phyloP scores from a whole-genome alignment of 2,888 invertebrate genomes.

The Eudasyphora cyanicolor region DNA sequence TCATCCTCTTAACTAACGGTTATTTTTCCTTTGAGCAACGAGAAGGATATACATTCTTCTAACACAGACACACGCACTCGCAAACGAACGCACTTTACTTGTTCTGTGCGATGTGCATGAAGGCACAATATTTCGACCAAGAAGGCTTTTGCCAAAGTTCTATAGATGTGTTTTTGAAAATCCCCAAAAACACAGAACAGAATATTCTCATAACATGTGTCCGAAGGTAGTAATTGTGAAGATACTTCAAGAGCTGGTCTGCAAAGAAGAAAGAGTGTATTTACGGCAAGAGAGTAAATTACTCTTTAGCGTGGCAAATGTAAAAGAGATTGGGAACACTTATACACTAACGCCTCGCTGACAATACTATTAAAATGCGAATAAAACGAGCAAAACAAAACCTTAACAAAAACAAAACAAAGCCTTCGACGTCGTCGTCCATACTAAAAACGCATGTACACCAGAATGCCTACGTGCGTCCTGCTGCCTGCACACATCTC shows the following conservation, averaged over 20 bases:
- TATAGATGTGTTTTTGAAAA: constrained; percentile 22
- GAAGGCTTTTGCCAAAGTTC: constrained; percentile 29
- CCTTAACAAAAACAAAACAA: constrained; percentile 10
- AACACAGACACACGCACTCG: constrained; percentile 2
- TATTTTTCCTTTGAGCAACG: constrained; percentile 51
- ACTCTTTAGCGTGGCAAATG: neutral
- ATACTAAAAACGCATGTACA: constrained; percentile 16
- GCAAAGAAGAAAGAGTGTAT: neutral
- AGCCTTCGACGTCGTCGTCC: neutral
- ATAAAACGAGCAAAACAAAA: constrained; percentile 59
- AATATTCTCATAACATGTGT: no score
- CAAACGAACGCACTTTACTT: constrained; percentile 24
- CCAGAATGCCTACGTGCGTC: constrained; percentile 31
- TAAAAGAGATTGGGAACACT: constrained; percentile 28
- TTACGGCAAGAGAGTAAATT: neutral
- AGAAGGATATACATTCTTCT: constrained; percentile 11
- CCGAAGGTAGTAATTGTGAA: no score
- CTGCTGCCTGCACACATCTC: neutral
- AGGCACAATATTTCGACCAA: neutral
- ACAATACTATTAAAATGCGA: constrained; percentile 20
- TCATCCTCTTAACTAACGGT: constrained; percentile 63
- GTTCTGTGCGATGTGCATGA: neutral
- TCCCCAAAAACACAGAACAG: neutral
- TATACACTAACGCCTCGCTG: neutral
- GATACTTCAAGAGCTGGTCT: no score